Percentiles rank a stretch among this genome's conserved stretches.
Conservation (phyloP, 2,797 vertebrate genomes). For the Poecilia velifera region DNA sequence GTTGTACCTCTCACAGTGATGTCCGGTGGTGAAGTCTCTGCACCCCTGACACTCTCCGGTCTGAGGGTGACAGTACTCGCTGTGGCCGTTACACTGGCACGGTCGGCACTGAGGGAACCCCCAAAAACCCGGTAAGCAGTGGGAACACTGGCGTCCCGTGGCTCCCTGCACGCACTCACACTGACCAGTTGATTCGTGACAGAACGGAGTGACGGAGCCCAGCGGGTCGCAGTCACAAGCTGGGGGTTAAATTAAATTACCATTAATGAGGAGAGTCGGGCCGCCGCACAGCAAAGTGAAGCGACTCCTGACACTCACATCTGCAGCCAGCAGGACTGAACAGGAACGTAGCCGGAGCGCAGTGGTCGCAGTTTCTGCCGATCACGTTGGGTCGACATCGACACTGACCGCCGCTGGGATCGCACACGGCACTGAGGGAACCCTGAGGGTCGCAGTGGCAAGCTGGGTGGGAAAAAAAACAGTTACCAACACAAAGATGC, state of each 20-base stretch:
- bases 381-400: constrained; percentile 89
- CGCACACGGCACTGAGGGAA: constrained; percentile 88
- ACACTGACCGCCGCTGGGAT: constrained; percentile 91
- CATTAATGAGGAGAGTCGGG: not conserved
- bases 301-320: constrained; percentile 74
- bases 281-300: not conserved
- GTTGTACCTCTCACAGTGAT: constrained; percentile 90
- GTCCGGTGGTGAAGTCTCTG: constrained; percentile 87
- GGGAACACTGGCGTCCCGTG: constrained; percentile 87
- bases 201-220: constrained; percentile 86
- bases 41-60: constrained; percentile 92
- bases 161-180: constrained; percentile 89
- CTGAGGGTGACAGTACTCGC: constrained; percentile 85
- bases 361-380: constrained; percentile 90
- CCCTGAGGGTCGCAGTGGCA: constrained; percentile 94
- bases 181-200: constrained; percentile 87
- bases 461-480: constrained; percentile 69
- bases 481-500: not conserved
- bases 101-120: constrained; percentile 91
- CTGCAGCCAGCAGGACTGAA: constrained; percentile 91
- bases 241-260: constrained; percentile 51
- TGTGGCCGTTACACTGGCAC: constrained; percentile 93
- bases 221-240: constrained; percentile 88
- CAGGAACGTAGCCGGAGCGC: constrained; percentile 88
- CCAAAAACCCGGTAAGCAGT: constrained; percentile 90